Conservation (phyloP, 2,888 invertebrate species). For the Alentia gelatinosa region DNA sequence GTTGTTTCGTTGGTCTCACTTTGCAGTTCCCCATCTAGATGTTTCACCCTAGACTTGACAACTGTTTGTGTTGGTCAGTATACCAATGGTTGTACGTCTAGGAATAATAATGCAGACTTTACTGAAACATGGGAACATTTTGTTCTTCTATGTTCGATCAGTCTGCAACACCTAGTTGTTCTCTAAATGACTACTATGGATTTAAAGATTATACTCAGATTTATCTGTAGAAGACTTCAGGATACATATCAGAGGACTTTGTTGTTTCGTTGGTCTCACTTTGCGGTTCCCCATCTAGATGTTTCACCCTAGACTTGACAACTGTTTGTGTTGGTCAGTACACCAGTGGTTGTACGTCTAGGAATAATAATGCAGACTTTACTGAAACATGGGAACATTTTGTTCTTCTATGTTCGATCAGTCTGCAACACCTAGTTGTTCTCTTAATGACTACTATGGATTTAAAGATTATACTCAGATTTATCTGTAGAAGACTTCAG, state of each 20-base stretch:
- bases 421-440: neutral
- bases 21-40: neutral
- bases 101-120: neutral
- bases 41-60: constrained; percentile 34
- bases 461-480: no score
- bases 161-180: neutral
- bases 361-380: neutral
- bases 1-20: neutral
- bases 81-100: constrained; percentile 16
- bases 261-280: neutral
- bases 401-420: neutral
- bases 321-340: neutral
- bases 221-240: no score
- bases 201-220: no score
- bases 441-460: no score
- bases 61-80: neutral
- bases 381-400: neutral
- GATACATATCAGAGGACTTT: neutral
- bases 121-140: constrained; percentile 9
- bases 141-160: neutral
- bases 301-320: neutral
- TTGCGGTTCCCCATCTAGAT: neutral
- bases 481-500: no score
- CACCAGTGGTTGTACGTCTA: constrained; percentile 8
- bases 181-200: no score